These are phyloP conservation scores for Medauroidea extradentata DNA, from an alignment of 1,140 invertebrate genomes.

Conservation along the genomic window DNA sequence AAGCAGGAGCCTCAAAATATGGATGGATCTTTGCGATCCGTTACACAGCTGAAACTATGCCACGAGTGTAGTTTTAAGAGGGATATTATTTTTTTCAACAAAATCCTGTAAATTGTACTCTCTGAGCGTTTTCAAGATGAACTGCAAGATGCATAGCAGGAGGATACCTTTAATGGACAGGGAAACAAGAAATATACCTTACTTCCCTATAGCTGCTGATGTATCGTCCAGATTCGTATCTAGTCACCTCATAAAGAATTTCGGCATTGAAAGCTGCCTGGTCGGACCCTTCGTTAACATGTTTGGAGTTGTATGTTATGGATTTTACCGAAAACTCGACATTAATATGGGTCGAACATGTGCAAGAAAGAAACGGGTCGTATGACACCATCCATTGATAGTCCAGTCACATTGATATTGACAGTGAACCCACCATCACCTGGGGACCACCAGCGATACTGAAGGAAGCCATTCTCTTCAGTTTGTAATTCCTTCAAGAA, in stretches of 20 bases:
- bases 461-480: background rate
- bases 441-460: background rate
- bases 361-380: too few relatives aligned
- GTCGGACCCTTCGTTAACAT: conserved; percentile 16
- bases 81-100: too few relatives aligned
- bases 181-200: conserved; percentile 40
- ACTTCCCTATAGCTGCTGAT: conserved; percentile 38
- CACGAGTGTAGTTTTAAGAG: too few relatives aligned
- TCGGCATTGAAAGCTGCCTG: conserved; percentile 24
- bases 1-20: too few relatives aligned
- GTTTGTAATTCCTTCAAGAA: background rate
- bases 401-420: too few relatives aligned
- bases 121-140: conserved; percentile 36
- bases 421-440: too few relatives aligned
- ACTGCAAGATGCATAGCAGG: conserved; percentile 35
- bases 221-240: conserved; percentile 36
- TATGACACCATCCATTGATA: too few relatives aligned
- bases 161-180: conserved; percentile 38
- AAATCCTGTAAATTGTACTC: conserved; percentile 26
- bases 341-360: too few relatives aligned
- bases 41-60: too few relatives aligned
- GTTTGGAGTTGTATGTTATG: too few relatives aligned
- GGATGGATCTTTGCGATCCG: too few relatives aligned
- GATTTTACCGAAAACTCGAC: too few relatives aligned
- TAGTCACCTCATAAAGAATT: conserved; percentile 36